Percentiles rank a stretch among this genome's conserved stretches.
phyloP scores from a whole-genome alignment of 2,888 invertebrate species.

The Acleris holmiana region DNA sequence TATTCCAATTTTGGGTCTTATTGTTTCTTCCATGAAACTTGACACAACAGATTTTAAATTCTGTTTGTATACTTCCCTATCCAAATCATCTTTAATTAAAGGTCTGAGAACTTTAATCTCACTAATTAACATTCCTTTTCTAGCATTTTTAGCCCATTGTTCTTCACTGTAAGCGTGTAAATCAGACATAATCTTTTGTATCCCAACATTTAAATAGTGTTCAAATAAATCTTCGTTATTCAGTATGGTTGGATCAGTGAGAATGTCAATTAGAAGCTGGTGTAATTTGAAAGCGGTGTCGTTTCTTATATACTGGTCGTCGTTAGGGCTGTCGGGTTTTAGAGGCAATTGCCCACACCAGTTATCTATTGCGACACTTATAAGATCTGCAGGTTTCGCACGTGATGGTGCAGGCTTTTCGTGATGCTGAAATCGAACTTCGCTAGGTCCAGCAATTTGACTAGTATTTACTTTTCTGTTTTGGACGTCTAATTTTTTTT shows the following conservation, averaged over 20 bases:
- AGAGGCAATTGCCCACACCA: slow-evolving; percentile 64
- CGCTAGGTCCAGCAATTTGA: slow-evolving; percentile 48
- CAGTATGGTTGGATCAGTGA: slow-evolving; percentile 54
- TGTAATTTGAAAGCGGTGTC: slow-evolving; percentile 57
- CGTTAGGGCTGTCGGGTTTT: slow-evolving; percentile 43
- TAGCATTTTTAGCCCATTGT: slow-evolving; percentile 45
- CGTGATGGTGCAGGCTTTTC: slow-evolving; percentile 33
- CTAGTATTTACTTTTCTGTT: slow-evolving; percentile 41
- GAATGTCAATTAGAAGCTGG: slow-evolving; percentile 61
- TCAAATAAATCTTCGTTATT: slow-evolving; percentile 55
- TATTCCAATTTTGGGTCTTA: slow-evolving; percentile 39
- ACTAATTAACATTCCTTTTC: slow-evolving; percentile 53
- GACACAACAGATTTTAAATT: slow-evolving; percentile 53
- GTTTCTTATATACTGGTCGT: slow-evolving; percentile 47
- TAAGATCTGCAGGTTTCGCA: slow-evolving; percentile 55
- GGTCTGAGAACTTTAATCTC: slow-evolving; percentile 53
- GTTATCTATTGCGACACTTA: slow-evolving; percentile 55
- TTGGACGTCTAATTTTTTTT: slow-evolving; percentile 18
- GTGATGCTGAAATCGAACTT: slow-evolving; percentile 4
- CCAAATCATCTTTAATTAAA: slow-evolving; percentile 54
- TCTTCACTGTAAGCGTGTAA: slow-evolving; percentile 50
- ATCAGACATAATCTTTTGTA: slow-evolving; percentile 51
- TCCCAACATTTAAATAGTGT: slow-evolving; percentile 53
- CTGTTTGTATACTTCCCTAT: slow-evolving; percentile 55
- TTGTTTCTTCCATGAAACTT: slow-evolving; percentile 49